Base-by-base conservation (phyloP, 2,888 invertebrate species). In the Phaonia tiefii region DNA sequence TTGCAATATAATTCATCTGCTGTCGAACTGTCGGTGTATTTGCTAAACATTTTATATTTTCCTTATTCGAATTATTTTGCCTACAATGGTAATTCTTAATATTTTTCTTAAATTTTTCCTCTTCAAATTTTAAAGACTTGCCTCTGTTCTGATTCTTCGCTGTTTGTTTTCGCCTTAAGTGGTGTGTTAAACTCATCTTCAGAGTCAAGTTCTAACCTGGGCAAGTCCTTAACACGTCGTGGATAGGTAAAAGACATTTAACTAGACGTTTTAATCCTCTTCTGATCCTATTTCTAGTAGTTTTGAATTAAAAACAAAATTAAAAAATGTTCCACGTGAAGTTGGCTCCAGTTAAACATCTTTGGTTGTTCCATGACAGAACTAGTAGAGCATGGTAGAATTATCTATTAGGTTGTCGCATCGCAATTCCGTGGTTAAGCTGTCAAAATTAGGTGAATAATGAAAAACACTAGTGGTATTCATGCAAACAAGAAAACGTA, bases 151-250 rank as follows among this genome's bases (percentile, higher is more conserved):
- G 20, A n/a, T n/a, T 11, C 17, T 49, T 66, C 72, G 44, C 83
- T 74, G 15, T 56, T n/a, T 10, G n/a, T 79, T 10, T 79, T 80
- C 17, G 74, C 49, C 75, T 87, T 87, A 54, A 83, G 84, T 0
- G 89, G 88, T 4, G 89, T 88, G 77, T 83, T 87, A 7, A 71
- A 79, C 54, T 87, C 88, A 84, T 90, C 90, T 71, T 91, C 91
- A 0, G 90, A 89, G 60, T 90, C 90, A n/a, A 86, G 75, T 63
- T 88, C 88, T 51, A 88, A 80, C 20, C 87, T 87, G 11, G 89
- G 87, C 58, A 91, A 83, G 63, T 91, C 90, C 81, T 87, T 89
- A 11, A 89, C 86, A 77, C 89, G 86, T 20, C 87, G 87, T 22
- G 91, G 91, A 75, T 85, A 86, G 8, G 79, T 75, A 26, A 79